Conservation (phyloP, 2,797 vertebrate genomes). For the Phalloptychus januarius region DNA sequence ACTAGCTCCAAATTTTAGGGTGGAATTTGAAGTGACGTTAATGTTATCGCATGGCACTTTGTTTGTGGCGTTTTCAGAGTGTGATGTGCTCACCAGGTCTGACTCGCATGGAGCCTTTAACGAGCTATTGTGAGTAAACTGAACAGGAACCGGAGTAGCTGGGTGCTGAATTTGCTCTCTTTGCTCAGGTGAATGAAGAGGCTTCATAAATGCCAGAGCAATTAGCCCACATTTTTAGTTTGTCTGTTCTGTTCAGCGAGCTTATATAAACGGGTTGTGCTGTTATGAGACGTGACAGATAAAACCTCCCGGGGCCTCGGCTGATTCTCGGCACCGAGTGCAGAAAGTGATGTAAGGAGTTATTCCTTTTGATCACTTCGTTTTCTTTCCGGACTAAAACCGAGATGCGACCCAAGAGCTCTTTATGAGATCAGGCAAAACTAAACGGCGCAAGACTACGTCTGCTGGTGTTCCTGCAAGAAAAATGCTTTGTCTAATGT, state of each 20-base stretch:
- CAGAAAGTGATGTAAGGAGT: conserved; percentile 20
- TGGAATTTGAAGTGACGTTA: neutral
- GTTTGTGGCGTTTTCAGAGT: neutral
- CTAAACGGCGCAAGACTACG: neutral
- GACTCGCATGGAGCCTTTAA: conserved; percentile 18
- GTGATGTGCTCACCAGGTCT: neutral
- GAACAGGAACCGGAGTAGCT: conserved; percentile 7
- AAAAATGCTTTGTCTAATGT: neutral
- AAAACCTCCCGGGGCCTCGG: neutral
- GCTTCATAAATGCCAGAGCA: conserved; percentile 33
- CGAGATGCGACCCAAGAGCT: neutral
- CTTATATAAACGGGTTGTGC: conserved; percentile 34
- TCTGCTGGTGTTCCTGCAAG: neutral
- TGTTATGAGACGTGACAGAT: neutral
- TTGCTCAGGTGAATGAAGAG: conserved; percentile 34
- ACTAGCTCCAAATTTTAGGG: too few species aligned
- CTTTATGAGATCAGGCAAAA: neutral
- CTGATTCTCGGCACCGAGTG: conserved; percentile 23
- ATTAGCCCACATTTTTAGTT: conserved; percentile 36
- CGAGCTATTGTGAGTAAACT: neutral
- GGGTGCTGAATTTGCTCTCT: neutral
- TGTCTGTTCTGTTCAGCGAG: conserved; percentile 17
- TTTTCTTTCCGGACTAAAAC: conserved; percentile 2
- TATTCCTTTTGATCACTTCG: conserved; percentile 1
- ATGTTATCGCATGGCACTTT: neutral